Evolutionary conservation across 2,888 invertebrate genomes (phyloP), one percentile per base, ranked within the genome.

Genomic region (Brenthis ino): DNA sequence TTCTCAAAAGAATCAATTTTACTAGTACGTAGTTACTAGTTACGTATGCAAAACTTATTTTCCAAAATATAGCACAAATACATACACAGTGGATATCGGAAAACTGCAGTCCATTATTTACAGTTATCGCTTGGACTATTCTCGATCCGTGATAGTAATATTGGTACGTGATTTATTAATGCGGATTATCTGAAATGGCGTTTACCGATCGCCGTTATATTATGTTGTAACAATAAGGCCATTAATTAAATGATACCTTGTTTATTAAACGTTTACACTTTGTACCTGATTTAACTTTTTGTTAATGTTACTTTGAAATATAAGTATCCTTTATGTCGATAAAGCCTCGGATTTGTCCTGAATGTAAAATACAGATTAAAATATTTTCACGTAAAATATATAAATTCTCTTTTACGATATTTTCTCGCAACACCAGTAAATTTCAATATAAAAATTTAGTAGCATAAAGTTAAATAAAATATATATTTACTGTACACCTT

Each of bases 181-280:
- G 67, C 24, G 56, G n/a, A 67, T 67, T 56, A 50, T 61, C 28
- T 47, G 28, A 50, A 56, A 51, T 55, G 50, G 55, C 67, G 51
- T 63, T 61, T 33, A 47, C 55, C 43, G 50, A 16, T 55, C n/a
- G 48, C 13, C 13, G 14, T 4, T 53, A 16, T 63, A 43, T 20
- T 53, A 14, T 54, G 3, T 37, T 54, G 37, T 20, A 54, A 63
- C 53, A 63, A 63, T 63, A 43, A 3, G 8, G 5, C 20, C 20
- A 37, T 54, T 63, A 24, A 63, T 63, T 37, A 63, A 20, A 13
- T 63, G 63, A 63, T 14, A 13, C 14, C 51, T 43, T 14, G 14
- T 60, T 33, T 16, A 43, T 57, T 28, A 60, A 50, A 28, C 16
- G 50, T 6, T 48, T 50, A 28, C 8, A n/a, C 33, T 60, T 28